Conservation (phyloP, 1,140 invertebrate genomes). For the Oncopodura yosiiana region DNA sequence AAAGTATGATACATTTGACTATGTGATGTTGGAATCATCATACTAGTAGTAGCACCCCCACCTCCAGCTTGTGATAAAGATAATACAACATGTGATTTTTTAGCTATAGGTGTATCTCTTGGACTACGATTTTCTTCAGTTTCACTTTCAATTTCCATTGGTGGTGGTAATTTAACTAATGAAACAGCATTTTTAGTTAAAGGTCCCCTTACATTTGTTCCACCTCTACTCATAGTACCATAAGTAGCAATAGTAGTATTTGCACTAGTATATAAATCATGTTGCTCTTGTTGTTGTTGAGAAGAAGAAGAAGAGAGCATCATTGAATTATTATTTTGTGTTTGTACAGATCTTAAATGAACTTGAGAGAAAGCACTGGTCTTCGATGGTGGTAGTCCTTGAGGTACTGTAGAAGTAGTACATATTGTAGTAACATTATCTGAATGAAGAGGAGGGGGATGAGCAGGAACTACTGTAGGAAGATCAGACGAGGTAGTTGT, state of each 20-base stretch:
- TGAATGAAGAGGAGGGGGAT: background rate
- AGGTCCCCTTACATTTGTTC: slow-evolving; percentile 23
- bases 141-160: slow-evolving; percentile 61
- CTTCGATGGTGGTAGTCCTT: background rate
- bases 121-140: slow-evolving; percentile 43
- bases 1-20: slow-evolving; percentile 31
- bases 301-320: too few species aligned
- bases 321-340: too few species aligned
- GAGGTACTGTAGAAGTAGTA: background rate
- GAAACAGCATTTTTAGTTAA: slow-evolving; percentile 60
- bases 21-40: background rate
- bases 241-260: slow-evolving; percentile 25
- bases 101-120: slow-evolving; percentile 19
- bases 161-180: slow-evolving; percentile 66
- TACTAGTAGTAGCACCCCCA: background rate
- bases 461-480: slow-evolving; percentile 9
- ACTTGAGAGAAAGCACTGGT: too few species aligned
- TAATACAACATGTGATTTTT: slow-evolving; percentile 11
- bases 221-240: slow-evolving; percentile 18
- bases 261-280: too few species aligned
- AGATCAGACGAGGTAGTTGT: slow-evolving; percentile 6
- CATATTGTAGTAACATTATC: background rate
- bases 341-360: too few species aligned
- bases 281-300: too few species aligned
- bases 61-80: too few species aligned